These are phyloP conservation scores for Neosalanx taihuensis DNA, from an alignment of 2,797 vertebrate genomes.

Conservation along the genomic window DNA sequence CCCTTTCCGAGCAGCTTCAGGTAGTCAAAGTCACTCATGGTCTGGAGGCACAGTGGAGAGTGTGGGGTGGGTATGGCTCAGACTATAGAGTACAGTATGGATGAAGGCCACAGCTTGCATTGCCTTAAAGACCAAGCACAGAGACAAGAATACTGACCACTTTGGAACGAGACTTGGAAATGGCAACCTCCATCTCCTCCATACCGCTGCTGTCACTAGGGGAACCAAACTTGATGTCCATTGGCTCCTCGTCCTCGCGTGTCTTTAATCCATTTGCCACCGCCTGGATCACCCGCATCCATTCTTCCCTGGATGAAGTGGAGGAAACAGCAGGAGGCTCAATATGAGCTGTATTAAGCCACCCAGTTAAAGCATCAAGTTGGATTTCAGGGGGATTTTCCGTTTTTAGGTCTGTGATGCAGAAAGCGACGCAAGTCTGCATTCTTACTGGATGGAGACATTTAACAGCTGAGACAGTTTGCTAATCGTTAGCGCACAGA, in stretches of 20 bases:
- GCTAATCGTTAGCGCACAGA: constrained; percentile 39
- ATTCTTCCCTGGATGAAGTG: constrained; percentile 81
- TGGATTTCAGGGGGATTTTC: no score
- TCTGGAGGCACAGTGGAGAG: constrained; percentile 64
- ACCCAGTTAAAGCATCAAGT: no score
- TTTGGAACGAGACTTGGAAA: constrained; percentile 84
- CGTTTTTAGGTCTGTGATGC: no score
- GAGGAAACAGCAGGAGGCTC: constrained; percentile 14
- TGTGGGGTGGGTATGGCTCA: not conserved
- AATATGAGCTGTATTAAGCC: not conserved
- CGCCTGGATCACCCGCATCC: constrained; percentile 90
- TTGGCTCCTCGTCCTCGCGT: constrained; percentile 76
- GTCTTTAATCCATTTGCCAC: constrained; percentile 92
- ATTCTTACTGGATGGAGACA: not conserved
- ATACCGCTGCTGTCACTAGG: constrained; percentile 75
- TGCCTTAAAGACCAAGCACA: no score
- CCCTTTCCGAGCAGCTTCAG: constrained; percentile 94
- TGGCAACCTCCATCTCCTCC: constrained; percentile 88
- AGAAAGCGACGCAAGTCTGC: not conserved
- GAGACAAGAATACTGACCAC: constrained; percentile 76
- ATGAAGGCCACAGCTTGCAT: not conserved
- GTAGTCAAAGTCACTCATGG: constrained; percentile 96
- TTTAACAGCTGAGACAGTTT: constrained; percentile 27
- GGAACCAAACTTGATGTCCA: constrained; percentile 87
- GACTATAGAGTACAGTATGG: not conserved